phyloP scores from a whole-genome alignment of 2,113 vertebrate genomes.

The Ailuropoda melanoleuca region DNA sequence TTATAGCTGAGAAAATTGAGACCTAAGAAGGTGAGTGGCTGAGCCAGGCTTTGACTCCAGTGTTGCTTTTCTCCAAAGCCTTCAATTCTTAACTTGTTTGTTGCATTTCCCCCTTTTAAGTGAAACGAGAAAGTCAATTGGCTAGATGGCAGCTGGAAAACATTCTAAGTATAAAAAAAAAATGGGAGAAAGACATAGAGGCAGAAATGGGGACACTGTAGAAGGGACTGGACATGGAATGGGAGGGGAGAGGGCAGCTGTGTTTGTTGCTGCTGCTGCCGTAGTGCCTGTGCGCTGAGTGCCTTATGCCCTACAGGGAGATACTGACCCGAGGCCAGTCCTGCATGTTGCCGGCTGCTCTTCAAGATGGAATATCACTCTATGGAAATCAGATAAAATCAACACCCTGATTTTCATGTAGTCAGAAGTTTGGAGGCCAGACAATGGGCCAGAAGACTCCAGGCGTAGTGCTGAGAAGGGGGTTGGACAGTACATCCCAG shows the following conservation, averaged over 20 bases:
- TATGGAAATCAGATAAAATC: background rate
- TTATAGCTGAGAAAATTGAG: background rate
- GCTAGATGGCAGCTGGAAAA: background rate
- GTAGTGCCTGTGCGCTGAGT: background rate
- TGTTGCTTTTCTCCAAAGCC: background rate
- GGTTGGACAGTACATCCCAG: background rate
- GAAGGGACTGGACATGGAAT: background rate
- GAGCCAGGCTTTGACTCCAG: background rate
- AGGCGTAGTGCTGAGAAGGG: background rate
- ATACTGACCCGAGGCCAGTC: background rate
- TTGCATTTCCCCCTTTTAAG: background rate
- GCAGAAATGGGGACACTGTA: background rate
- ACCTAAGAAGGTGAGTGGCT: background rate
- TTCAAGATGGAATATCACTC: background rate
- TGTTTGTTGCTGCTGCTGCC: background rate
- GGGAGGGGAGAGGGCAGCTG: too few species aligned
- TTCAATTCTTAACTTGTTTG: background rate
- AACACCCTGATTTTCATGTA: background rate
- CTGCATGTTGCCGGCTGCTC: background rate
- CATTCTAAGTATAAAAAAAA: background rate
- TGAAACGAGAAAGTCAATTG: background rate
- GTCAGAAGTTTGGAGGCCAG: background rate
- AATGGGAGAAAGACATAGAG: background rate
- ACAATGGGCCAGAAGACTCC: background rate
- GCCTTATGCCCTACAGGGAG: too few species aligned